phyloP scores from a whole-genome alignment of 2,888 invertebrate genomes.

The Eucriotettix oculatus region DNA sequence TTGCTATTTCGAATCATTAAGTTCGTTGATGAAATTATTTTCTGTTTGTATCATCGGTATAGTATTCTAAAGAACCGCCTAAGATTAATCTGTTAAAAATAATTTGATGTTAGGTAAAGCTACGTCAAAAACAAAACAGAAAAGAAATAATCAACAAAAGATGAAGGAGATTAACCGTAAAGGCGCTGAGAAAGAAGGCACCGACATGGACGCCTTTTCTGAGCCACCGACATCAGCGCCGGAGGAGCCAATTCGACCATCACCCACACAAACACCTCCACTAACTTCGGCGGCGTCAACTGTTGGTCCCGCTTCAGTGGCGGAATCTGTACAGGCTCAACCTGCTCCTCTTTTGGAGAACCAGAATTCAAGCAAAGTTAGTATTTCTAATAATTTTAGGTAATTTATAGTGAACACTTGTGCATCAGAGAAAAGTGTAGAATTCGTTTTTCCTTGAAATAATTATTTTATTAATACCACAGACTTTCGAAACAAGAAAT shows the following conservation, averaged over 20 bases:
- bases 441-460: too few species aligned
- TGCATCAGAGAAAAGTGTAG: too few species aligned
- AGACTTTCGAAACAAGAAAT: too few species aligned
- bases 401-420: too few species aligned
- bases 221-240: constrained; percentile 15
- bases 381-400: too few species aligned
- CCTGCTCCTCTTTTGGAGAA: constrained; percentile 12
- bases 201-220: constrained; percentile 41
- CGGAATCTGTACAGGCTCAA: constrained; percentile 13
- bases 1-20: too few species aligned
- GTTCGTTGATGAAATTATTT: too few species aligned
- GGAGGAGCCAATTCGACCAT: constrained; percentile 22
- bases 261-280: constrained; percentile 1
- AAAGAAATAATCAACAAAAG: constrained; percentile 24
- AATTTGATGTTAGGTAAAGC: constrained; percentile 11
- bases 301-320: constrained; percentile 7
- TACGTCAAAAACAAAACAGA: constrained; percentile 27
- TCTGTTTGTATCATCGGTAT: too few species aligned
- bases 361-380: too few species aligned
- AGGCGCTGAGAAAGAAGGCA: constrained; percentile 40
- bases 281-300: neutral
- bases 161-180: constrained; percentile 35
- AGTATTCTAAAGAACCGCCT: too few species aligned
- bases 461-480: too few species aligned
- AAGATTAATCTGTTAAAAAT: too few species aligned